phyloP scores from a whole-genome alignment of 2,797 vertebrate species.

The Limosa lapponica region DNA sequence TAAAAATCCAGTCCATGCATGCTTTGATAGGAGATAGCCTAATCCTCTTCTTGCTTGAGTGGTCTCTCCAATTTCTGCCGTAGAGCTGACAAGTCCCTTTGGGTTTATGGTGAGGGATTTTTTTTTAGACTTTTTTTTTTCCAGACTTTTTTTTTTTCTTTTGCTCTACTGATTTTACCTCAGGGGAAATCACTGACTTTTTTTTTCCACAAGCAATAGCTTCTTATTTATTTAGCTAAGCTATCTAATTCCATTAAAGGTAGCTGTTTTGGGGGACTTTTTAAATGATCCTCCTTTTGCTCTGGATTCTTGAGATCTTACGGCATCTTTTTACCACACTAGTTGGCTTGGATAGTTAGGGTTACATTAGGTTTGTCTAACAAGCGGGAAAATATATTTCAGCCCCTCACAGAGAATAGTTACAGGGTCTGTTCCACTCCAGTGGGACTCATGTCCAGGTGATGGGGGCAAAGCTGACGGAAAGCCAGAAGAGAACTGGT shows the following conservation, averaged over 20 bases:
- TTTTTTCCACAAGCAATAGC: slow-evolving; percentile 14
- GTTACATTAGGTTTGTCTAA: neutral
- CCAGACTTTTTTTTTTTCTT: neutral
- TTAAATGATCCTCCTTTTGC: neutral
- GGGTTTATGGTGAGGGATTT: slow-evolving; percentile 40
- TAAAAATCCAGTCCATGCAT: slow-evolving; percentile 19
- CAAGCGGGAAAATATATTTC: neutral
- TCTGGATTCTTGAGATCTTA: neutral
- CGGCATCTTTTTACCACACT: neutral
- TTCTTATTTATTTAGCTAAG: slow-evolving; percentile 65
- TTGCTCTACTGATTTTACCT: slow-evolving; percentile 62
- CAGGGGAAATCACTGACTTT: slow-evolving; percentile 60
- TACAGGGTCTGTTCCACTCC: neutral
- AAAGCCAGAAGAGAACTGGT: neutral
- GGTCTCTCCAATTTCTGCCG: slow-evolving; percentile 68
- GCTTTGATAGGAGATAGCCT: slow-evolving; percentile 63
- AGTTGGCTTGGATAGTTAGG: neutral
- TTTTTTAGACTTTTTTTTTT: neutral
- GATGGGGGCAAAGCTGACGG: neutral
- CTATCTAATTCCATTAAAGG: slow-evolving; percentile 51
- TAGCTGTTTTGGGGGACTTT: neutral
- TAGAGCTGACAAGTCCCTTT: slow-evolving; percentile 60
- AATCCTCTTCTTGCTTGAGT: slow-evolving; percentile 73
- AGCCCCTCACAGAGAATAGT: neutral
- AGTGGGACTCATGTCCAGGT: neutral